Conservation (phyloP, 2,113 vertebrate genomes). For the Pyxicephalus adspersus region DNA sequence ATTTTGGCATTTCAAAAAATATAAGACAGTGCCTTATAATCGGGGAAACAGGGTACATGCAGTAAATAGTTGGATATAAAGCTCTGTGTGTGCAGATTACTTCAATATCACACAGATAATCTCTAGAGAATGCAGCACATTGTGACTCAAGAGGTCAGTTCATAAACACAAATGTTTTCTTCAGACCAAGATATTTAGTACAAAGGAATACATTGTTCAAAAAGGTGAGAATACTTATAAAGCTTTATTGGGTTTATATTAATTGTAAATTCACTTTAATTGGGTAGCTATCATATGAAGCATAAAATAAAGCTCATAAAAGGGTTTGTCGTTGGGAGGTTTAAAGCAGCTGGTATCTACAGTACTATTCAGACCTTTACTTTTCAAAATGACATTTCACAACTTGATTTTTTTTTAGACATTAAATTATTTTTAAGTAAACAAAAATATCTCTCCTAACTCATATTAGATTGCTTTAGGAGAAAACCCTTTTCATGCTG, state of each 20-base stretch:
- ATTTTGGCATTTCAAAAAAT: no score
- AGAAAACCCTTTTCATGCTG: no score
- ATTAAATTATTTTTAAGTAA: no score
- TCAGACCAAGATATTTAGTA: neutral
- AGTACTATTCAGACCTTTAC: neutral
- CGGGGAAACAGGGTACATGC: no score
- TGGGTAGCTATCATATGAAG: neutral
- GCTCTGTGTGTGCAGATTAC: neutral
- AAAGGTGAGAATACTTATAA: neutral
- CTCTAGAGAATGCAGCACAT: constrained; percentile 16
- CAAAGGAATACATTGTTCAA: neutral
- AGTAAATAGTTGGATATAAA: constrained; percentile 2
- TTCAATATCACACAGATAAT: constrained; percentile 2
- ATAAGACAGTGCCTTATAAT: no score
- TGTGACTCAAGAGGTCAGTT: constrained; percentile 9
- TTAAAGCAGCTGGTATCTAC: neutral
- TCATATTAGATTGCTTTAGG: no score
- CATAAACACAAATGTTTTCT: constrained; percentile 24
- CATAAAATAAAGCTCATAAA: neutral
- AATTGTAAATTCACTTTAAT: neutral
- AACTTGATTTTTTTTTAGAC: no score
- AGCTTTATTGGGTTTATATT: neutral
- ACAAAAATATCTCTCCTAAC: no score
- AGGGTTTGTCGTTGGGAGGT: neutral
- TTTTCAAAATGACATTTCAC: no score